Evolutionary conservation across 2,888 invertebrate genomes (phyloP), one percentile per base, ranked within the genome.

Genomic region (Halictus ligatus): DNA sequence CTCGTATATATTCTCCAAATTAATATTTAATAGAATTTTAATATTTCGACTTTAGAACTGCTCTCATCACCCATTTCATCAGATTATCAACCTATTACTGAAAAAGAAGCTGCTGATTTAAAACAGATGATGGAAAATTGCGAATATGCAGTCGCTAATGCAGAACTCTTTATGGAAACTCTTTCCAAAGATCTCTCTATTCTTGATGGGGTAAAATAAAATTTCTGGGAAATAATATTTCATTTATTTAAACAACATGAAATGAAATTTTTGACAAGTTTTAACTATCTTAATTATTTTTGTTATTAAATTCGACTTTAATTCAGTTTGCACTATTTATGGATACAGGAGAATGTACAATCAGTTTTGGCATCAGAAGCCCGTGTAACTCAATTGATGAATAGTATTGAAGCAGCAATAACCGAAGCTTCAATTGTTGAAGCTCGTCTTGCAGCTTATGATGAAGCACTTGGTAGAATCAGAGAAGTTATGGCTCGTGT

Each of bases 351-450:
- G 93, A 99, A 99, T 95, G 98, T 99, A 84, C 98, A 98, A 95
- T 98, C 98, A 92, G 98, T 99, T 78, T 96, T 99, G 95, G 98
- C 98, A n/a, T 98, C 98, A 3, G 98, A 99, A 94, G 97, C 96
- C 60, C 96, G 97, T 92, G 97, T 97, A 40, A 95, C 97, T 83
- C 97, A 98, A 94, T 97, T 98, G 92, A 98, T 99, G 96, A 97
- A 97, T 90, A 97, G 98, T 92, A 96, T 98, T 81, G 98, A 98
- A 93, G 96, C 96, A 81, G 98, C 98, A 0, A 97, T 98, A 89
- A 95, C 96, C 46, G 97, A 98, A 95, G 97, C 98, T 15, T 97
- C 97, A 90, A 96, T 96, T 86, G 96, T 98, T 73, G 98, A 98
- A 94, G 95, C 96, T 25, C 97, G 97, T 79, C 95, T 98, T 77